Evolutionary conservation across 2,888 invertebrate genomes (phyloP).

Genomic region (Idaea aversata): DNA sequence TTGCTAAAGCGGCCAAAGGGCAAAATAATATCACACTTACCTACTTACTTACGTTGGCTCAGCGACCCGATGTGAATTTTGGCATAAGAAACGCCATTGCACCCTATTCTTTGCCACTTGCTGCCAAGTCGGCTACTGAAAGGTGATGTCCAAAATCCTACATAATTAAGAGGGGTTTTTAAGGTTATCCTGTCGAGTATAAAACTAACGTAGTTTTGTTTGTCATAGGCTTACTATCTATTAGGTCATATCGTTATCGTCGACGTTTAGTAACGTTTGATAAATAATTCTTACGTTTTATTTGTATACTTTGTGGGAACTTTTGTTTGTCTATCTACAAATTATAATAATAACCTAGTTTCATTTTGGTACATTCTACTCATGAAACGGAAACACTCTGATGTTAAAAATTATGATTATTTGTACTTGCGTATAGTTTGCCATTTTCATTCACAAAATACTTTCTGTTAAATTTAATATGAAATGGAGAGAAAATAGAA

Average conservation of each 20-base stretch:
- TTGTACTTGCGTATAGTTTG: no score
- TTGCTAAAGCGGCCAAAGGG: no score
- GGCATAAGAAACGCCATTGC: no score
- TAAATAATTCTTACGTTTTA: constrained; percentile 2
- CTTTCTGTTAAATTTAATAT: no score
- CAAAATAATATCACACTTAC: no score
- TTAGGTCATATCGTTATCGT: constrained; percentile 6
- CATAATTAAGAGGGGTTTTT: neutral
- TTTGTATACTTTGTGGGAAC: constrained; percentile 7
- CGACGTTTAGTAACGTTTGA: constrained; percentile 1
- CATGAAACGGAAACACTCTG: neutral
- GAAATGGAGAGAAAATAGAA: no score
- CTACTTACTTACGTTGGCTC: no score
- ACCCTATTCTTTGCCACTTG: no score
- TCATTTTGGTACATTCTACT: neutral
- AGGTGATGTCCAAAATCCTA: no score
- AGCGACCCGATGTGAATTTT: no score
- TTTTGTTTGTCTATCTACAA: neutral
- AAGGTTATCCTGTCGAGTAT: constrained; percentile 21
- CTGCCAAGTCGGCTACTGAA: no score
- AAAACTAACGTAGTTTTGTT: constrained; percentile 8
- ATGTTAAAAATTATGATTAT: neutral
- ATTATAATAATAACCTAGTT: neutral
- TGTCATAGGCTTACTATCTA: constrained; percentile 12
- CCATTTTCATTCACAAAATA: no score